Percentiles rank a stretch among this genome's conserved stretches.
Evolutionary conservation across 1,140 invertebrate species (phyloP).

Genomic region (Mercenaria mercenaria): DNA sequence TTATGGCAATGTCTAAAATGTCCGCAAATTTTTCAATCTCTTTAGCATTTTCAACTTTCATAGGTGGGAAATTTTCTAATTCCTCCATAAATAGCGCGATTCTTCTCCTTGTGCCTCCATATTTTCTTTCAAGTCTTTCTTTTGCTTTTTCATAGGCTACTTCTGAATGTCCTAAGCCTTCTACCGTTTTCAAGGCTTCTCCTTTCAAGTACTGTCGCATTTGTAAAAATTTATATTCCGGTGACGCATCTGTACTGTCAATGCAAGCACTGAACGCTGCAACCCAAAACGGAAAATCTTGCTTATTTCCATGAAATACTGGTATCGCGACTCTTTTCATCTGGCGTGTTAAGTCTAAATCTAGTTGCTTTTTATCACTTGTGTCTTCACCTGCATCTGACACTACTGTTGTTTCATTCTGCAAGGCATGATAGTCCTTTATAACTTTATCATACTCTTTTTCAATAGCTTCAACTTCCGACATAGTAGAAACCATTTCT

Average conservation of each 20-base stretch:
- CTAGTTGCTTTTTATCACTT: no score
- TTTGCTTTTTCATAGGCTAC: not conserved
- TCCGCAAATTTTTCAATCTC: not conserved
- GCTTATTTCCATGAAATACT: not conserved
- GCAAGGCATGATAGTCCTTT: not conserved
- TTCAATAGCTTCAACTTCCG: not conserved
- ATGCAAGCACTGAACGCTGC: no score
- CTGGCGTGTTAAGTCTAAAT: no score
- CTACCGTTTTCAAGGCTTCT: no score
- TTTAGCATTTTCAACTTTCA: not conserved
- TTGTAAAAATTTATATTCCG: constrained; percentile 32
- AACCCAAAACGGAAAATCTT: not conserved
- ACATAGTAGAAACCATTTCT: not conserved
- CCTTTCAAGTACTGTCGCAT: constrained; percentile 20
- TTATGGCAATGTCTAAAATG: no score
- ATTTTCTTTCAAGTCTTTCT: constrained; percentile 9
- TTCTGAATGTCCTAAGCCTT: no score
- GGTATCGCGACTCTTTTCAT: constrained; percentile 13
- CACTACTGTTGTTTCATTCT: not conserved
- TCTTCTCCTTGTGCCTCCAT: not conserved
- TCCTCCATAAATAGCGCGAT: not conserved
- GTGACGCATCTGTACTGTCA: no score
- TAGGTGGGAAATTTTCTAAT: not conserved
- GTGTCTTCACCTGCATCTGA: no score
- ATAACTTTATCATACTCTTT: not conserved